Evolutionary conservation across 2,888 invertebrate species (phyloP).

Genomic region (Phlogophora meticulosa): DNA sequence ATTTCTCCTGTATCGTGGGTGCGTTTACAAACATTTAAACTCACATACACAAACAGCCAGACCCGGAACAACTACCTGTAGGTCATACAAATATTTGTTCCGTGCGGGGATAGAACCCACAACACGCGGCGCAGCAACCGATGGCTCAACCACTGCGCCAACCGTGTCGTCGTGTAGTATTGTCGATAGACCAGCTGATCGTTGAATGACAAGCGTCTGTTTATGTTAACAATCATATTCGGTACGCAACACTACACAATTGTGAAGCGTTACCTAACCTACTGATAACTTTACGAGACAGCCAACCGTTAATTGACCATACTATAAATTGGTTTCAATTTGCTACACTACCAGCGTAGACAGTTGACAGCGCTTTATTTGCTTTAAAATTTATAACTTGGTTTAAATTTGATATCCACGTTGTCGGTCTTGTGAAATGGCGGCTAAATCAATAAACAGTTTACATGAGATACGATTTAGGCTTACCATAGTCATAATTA

Average conservation of each 20-base stretch:
- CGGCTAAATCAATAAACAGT: no score
- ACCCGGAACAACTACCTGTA: no score
- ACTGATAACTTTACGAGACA: conserved; percentile 25
- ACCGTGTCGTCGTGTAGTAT: neutral
- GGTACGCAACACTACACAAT: neutral
- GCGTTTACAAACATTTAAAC: no score
- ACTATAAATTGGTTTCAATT: conserved; percentile 44
- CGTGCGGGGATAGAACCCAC: no score
- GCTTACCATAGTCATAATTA: no score
- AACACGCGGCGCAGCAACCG: no score
- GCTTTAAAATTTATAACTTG: conserved; percentile 30
- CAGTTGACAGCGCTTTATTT: conserved; percentile 21
- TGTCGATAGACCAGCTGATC: neutral
- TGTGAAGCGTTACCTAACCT: neutral
- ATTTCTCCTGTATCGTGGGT: no score
- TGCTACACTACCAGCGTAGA: neutral
- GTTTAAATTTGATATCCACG: neutral
- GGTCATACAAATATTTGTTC: no score
- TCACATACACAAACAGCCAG: no score
- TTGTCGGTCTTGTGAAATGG: no score
- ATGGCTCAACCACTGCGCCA: no score
- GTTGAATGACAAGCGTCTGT: neutral
- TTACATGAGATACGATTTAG: no score
- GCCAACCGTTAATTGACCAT: conserved; percentile 17
- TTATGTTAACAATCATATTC: neutral